These are phyloP conservation scores for Rotaria magnacalcarata DNA, from an alignment of 2,888 invertebrate genomes.

Conservation along the genomic window DNA sequence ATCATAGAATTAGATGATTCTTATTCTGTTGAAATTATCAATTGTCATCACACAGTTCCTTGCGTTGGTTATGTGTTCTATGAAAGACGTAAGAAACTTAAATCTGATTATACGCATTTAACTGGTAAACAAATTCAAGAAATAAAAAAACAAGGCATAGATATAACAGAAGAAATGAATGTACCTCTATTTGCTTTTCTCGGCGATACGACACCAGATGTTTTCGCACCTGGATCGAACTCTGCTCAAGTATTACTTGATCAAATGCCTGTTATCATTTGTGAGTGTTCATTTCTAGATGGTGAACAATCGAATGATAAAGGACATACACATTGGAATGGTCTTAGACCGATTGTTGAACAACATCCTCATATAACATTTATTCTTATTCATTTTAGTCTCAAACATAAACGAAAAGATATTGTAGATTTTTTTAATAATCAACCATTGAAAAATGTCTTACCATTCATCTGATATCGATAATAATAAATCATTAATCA, in stretches of 20 bases:
- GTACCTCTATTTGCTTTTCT: conserved; percentile 2
- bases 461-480: background rate
- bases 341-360: background rate
- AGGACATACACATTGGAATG: conserved; percentile 21
- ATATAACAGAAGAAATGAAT: background rate
- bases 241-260: background rate
- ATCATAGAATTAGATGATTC: background rate
- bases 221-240: background rate
- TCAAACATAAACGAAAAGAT: background rate
- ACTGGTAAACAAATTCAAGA: background rate
- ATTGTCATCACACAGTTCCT: background rate
- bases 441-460: conserved; percentile 1
- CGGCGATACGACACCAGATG: conserved; percentile 1
- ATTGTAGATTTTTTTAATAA: background rate
- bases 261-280: background rate
- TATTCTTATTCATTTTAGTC: conserved; percentile 4
- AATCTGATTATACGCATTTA: background rate
- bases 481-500: too few species aligned
- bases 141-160: background rate
- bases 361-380: background rate
- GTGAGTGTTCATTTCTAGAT: background rate
- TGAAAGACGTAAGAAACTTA: background rate
- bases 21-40: background rate
- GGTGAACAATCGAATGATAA: background rate
- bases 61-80: background rate